Evolutionary conservation across 37 sponge, comb jelly and placozoan genomes (phyloP), one percentile per base, ranked within the genome.

Genomic region (Cliona cf. orientalis): DNA sequence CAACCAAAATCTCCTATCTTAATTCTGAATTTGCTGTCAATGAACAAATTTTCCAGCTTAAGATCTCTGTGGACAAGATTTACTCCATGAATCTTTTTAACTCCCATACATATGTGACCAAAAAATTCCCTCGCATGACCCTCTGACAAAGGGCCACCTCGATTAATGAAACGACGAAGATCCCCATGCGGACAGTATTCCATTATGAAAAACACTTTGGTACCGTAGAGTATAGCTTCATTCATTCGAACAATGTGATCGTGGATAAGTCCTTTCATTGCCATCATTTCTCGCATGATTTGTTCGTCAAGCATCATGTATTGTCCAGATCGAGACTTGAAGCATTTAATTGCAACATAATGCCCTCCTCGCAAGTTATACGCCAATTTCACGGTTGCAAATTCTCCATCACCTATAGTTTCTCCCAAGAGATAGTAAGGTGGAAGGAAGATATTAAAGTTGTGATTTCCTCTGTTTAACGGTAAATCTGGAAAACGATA

Each of bases 1-100:
- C 89, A 88, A 17, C 89, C 89, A 29, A 88, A 76, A 44, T 88
- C 89, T 21, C 66, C 81, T 6, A 88, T 82, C 58, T 88, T 88
- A 14, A 76, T 35, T 17, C 57, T 55, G 19, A 82, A 58, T 35
- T 81, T 80, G 39, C 35, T 31, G 39, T 88, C 81, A 41, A 88
- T 83, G 2, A 88, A 62, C 33, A 88, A 45, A 31, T 88, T 88
- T 36, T 88, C 89, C 58, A 88, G 78, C 66, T 88, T 88, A 31
- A 88, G 69, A 41, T 88, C 89, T 49, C 83, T 42, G 72, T 88
- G 89, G 31, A 88, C 78, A 25, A 88, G 70, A 72, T 81, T 42
- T 5, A 65, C 57, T 35, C 72, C 61, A 65, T 88, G 89, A 46
- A 88, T 60, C 42, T 82, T 76, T 29, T 49, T 37, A 3, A 88